Percentiles rank a stretch among this genome's conserved stretches.
Conservation (phyloP, 2,888 invertebrate genomes). For the Neelides folsomi region DNA sequence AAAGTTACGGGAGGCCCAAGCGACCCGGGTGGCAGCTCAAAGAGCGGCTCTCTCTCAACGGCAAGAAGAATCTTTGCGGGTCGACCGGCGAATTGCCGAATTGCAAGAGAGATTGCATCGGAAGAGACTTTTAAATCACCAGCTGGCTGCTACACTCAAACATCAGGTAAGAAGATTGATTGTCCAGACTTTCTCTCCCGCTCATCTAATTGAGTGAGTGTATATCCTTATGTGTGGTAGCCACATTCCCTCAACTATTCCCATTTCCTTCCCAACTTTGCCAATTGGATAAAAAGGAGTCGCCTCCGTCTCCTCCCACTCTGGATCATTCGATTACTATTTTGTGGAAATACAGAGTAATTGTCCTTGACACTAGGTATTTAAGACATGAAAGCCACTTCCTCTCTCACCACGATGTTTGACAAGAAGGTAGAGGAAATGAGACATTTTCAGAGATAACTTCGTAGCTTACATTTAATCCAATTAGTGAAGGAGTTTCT, state of each 20-base stretch:
- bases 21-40: slow-evolving; percentile 75
- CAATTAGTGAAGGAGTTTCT: too few species aligned
- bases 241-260: neutral
- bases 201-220: neutral
- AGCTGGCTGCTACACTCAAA: slow-evolving; percentile 42
- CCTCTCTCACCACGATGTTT: too few species aligned
- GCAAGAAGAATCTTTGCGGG: slow-evolving; percentile 80
- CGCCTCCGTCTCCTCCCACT: too few species aligned
- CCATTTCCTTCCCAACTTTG: neutral
- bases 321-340: too few species aligned
- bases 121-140: slow-evolving; percentile 70
- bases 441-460: too few species aligned
- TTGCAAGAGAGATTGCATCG: slow-evolving; percentile 79
- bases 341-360: too few species aligned
- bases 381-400: too few species aligned
- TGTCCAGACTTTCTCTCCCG: too few species aligned
- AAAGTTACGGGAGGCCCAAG: slow-evolving; percentile 89
- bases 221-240: neutral
- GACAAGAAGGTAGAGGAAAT: too few species aligned
- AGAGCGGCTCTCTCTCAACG: slow-evolving; percentile 72
- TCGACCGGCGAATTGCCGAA: slow-evolving; percentile 86
- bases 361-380: too few species aligned
- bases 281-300: neutral
- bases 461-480: too few species aligned
- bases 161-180: slow-evolving; percentile 24